Evolutionary conservation across 2,797 vertebrate genomes (phyloP).

Genomic region (Phalanger gymnotis): DNA sequence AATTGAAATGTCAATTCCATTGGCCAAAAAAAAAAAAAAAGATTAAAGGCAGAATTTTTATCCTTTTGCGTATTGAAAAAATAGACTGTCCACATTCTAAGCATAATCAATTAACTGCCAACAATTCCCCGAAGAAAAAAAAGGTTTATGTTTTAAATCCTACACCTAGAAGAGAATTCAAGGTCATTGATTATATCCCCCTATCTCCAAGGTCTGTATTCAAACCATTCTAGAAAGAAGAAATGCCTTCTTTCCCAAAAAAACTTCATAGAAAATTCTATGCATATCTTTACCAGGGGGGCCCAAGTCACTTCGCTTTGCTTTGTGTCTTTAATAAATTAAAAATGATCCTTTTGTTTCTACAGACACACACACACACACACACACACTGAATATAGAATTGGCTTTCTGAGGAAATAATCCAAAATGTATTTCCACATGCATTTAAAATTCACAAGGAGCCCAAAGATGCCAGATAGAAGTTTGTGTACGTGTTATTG

Average conservation of each 20-base stretch:
- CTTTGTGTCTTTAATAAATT: not conserved
- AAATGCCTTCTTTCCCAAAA: slow-evolving; percentile 39
- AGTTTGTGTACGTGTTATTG: slow-evolving; percentile 5
- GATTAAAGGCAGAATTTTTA: slow-evolving; percentile 25
- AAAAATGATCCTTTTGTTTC: not conserved
- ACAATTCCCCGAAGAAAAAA: slow-evolving; percentile 43
- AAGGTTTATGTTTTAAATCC: slow-evolving; percentile 49
- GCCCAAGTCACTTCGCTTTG: not conserved
- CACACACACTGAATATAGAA: not conserved
- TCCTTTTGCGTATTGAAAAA: slow-evolving; percentile 13
- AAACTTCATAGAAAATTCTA: slow-evolving; percentile 5
- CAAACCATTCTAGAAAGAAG: slow-evolving; percentile 37
- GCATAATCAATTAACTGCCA: slow-evolving; percentile 50
- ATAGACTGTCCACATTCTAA: slow-evolving; percentile 28
- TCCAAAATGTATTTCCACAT: slow-evolving; percentile 16
- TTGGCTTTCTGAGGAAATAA: not conserved
- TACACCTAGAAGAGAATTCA: slow-evolving; percentile 21
- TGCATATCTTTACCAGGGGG: slow-evolving; percentile 16
- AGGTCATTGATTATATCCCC: slow-evolving; percentile 45
- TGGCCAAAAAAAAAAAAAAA: slow-evolving; percentile 18
- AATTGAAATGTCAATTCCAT: not conserved
- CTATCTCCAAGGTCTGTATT: not conserved
- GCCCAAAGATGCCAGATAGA: not conserved
- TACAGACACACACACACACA: not conserved
- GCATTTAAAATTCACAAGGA: not conserved